Percentiles rank a stretch among this genome's conserved stretches.
These are phyloP conservation scores for Diuraphis noxia DNA, from an alignment of 1,140 invertebrate genomes.

Conservation along the genomic window DNA sequence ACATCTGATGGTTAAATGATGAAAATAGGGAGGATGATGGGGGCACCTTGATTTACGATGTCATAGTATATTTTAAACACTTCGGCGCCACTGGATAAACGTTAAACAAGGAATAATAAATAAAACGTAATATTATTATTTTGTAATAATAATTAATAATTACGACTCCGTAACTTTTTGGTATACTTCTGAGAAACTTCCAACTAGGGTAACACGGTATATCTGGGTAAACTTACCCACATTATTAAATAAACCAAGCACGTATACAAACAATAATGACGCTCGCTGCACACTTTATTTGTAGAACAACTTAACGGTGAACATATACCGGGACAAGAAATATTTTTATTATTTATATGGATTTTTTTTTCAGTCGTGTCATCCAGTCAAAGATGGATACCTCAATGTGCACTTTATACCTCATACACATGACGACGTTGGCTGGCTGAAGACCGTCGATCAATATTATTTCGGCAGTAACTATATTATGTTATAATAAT, in stretches of 20 bases:
- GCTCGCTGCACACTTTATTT: neutral
- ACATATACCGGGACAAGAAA: neutral
- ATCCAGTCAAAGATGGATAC: slow-evolving; percentile 52
- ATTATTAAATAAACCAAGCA: slow-evolving; percentile 7
- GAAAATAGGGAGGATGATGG: too few relatives aligned
- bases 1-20: too few relatives aligned
- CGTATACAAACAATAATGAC: neutral
- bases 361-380: slow-evolving; percentile 56
- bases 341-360: neutral
- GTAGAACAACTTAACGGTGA: slow-evolving; percentile 4
- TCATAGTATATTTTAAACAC: too few relatives aligned
- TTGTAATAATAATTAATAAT: neutral
- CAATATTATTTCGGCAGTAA: slow-evolving; percentile 79
- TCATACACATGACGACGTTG: slow-evolving; percentile 72
- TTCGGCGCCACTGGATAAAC: too few relatives aligned
- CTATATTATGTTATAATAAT: slow-evolving; percentile 55
- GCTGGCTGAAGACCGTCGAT: slow-evolving; percentile 84
- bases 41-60: too few relatives aligned
- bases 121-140: neutral
- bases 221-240: neutral
- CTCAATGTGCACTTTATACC: slow-evolving; percentile 81
- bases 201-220: neutral
- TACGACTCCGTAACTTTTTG: neutral
- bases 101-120: neutral
- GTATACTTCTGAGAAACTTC: neutral